Evolutionary conservation across 2,888 invertebrate genomes (phyloP), one percentile per base, ranked within the genome.

Genomic region (Podabrus alpinus): DNA sequence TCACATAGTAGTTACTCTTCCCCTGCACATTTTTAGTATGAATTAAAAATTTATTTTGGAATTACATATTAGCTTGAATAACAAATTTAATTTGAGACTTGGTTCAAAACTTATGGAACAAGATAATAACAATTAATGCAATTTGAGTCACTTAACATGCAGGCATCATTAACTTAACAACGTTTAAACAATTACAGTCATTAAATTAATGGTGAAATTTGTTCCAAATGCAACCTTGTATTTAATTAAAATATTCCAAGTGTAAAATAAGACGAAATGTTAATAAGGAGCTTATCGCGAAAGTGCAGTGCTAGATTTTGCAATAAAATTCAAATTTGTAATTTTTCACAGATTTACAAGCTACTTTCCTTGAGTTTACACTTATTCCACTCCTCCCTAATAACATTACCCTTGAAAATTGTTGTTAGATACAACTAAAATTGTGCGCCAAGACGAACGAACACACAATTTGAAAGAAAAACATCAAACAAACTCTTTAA

Each of bases 121-220:
- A 25, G 71, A 77, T 75, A 75, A 77, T 77, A 75, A 62, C 68
- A 79, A 80, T 81, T 81, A 77, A 79, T 81, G 80, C 79, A 81
- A 80, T 79, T 79, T 73, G 64, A 80, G 77, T 78, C 78, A 79
- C 75, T 80, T 77, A 78, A 79, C 80, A 78, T 80, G 78, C 77
- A 75, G 75, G 79, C 74, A 73, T 74, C 80, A 78, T 82, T 80
- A 81, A 77, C 75, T 77, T 79, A 77, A 79, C 79, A 77, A 73
- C 72, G 70, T 78, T 78, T 76, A 74, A 75, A 79, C 74, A 74
- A 77, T 71, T 77, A 77, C 64, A 71, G 67, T 74, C 72, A 68
- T 68, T 69, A 74, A 74, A 74, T 77, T 72, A 72, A 75, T 72
- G 61, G 69, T 24, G 61, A 66, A 64, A 66, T 73, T 45, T n/a